Percentiles rank a stretch among this genome's conserved stretches.
These are phyloP conservation scores for Valencia hispanica DNA, from an alignment of 2,797 vertebrate genomes.

Conservation along the genomic window DNA sequence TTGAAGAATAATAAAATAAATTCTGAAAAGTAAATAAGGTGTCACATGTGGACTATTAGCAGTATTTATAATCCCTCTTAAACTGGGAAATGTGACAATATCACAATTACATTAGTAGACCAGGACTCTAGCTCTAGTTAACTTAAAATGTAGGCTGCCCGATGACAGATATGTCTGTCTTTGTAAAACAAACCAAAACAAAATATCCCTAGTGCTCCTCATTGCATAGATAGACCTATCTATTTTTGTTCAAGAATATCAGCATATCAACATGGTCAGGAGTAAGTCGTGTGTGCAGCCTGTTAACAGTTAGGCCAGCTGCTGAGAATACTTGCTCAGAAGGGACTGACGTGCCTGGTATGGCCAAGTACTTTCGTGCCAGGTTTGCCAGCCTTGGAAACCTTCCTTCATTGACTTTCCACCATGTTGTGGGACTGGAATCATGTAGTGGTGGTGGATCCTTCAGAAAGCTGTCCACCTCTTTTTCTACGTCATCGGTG, in stretches of 20 bases:
- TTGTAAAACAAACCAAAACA: background rate
- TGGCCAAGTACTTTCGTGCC: background rate
- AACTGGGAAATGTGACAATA: background rate
- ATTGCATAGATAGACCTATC: background rate
- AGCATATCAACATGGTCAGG: background rate
- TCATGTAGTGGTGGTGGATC: background rate
- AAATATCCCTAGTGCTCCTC: background rate
- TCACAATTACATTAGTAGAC: background rate
- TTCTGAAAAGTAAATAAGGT: constrained; percentile 3
- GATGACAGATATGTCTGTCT: background rate
- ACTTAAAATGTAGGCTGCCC: background rate
- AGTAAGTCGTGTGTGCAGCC: background rate
- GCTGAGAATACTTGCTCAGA: background rate
- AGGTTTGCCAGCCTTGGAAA: background rate
- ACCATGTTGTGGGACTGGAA: background rate
- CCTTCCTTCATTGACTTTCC: background rate
- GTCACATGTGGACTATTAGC: background rate
- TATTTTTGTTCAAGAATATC: background rate
- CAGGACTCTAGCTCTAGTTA: background rate
- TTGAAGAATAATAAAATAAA: background rate
- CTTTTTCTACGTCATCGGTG: background rate
- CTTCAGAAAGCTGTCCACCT: background rate
- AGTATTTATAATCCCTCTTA: background rate
- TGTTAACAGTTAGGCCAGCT: constrained; percentile 5
- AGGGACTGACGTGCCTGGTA: background rate